Conservation (phyloP, 92 coral and sea anemone genomes). For the Umimayanthus chanpuru region DNA sequence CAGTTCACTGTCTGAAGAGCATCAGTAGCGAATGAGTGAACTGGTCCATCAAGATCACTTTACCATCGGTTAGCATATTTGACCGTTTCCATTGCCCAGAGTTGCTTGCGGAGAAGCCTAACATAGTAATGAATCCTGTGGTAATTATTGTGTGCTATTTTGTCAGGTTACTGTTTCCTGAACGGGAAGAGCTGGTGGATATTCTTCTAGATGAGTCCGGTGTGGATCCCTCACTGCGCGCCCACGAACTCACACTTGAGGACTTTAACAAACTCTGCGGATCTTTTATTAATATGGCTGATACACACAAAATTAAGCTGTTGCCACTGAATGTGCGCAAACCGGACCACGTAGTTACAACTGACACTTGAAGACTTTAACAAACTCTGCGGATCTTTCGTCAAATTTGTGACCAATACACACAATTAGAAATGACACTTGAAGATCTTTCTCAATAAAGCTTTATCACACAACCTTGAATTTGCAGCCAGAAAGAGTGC, state of each 20-base stretch:
- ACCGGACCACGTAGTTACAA: constrained; percentile 40
- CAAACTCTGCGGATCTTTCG: constrained; percentile 65
- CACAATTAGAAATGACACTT: constrained; percentile 30
- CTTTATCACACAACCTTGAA: constrained; percentile 53
- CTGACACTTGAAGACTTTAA: neutral
- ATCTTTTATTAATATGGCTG: constrained; percentile 67
- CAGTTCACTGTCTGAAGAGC: no score
- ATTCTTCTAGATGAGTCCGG: constrained; percentile 68
- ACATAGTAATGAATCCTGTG: no score
- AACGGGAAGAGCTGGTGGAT: constrained; percentile 69
- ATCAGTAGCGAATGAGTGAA: no score
- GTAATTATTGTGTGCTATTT: neutral
- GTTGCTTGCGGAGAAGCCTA: no score
- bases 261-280: constrained; percentile 77
- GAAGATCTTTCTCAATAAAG: neutral
- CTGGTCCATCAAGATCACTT: no score
- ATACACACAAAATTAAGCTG: constrained; percentile 51
- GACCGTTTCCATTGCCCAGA: no score
- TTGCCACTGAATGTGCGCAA: constrained; percentile 82
- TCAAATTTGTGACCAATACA: constrained; percentile 58
- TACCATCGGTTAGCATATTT: no score
- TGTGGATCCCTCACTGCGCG: constrained; percentile 79
- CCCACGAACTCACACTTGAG: constrained; percentile 75
- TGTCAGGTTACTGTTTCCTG: constrained; percentile 77
- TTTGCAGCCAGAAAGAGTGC: constrained; percentile 75